Conservation (phyloP, 2,113 vertebrate genomes). For the Cervus canadensis region DNA sequence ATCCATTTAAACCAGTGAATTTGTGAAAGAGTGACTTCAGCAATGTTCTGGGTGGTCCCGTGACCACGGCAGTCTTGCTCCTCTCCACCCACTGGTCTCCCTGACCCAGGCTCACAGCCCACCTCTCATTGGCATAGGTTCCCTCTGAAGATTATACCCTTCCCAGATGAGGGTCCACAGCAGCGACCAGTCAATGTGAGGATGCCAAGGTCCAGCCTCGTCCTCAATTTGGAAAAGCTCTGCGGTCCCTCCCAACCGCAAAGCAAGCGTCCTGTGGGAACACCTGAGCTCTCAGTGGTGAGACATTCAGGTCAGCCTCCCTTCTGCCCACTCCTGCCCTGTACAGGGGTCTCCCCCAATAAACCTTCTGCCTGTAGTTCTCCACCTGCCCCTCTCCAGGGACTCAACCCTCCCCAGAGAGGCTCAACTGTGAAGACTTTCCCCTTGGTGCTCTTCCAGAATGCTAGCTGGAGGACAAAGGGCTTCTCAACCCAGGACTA, state of each 20-base stretch:
- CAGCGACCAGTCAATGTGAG: fast-evolving
- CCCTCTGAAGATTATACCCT: not conserved
- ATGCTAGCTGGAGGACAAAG: not conserved
- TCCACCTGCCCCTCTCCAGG: too few relatives aligned
- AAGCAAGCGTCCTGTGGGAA: fast-evolving
- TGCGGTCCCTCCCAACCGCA: not conserved
- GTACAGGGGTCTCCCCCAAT: not conserved
- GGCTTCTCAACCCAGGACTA: not conserved
- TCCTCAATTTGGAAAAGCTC: not conserved
- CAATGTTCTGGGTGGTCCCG: too few relatives aligned
- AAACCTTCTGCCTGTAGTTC: too few relatives aligned
- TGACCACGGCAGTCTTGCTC: fast-evolving
- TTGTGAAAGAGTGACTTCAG: not conserved
- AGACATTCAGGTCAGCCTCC: fast-evolving
- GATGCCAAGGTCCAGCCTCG: fast-evolving
- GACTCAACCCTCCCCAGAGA: not conserved
- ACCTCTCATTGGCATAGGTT: not conserved
- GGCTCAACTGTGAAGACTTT: not conserved
- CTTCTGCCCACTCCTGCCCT: not conserved
- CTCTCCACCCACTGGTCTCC: fast-evolving
- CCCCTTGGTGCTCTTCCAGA: not conserved
- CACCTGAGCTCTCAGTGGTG: not conserved
- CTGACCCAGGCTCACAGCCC: fast-evolving
- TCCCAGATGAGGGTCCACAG: not conserved
- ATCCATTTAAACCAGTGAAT: not conserved